Percentiles rank a stretch among this genome's conserved stretches.
Evolutionary conservation across 2,113 vertebrate genomes (phyloP).

Genomic region (Thryonomys swinderianus): DNA sequence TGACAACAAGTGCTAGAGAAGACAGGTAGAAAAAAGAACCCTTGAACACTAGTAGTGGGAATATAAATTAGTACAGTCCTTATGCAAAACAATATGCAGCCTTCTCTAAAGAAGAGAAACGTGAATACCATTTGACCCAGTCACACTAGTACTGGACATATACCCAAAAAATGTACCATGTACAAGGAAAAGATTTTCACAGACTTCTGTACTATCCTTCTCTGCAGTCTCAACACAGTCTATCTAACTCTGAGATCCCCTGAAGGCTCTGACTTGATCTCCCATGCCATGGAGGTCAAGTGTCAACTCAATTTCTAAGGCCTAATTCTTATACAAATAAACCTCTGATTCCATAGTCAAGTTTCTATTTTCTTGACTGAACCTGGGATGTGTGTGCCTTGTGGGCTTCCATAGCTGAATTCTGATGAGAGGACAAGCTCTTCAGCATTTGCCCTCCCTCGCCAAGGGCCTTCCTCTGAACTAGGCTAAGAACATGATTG

Average conservation of each 20-base stretch:
- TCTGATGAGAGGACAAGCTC: background rate
- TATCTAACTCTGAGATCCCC: background rate
- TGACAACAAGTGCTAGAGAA: background rate
- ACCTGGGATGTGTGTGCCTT: background rate
- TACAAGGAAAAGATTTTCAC: background rate
- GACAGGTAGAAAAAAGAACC: background rate
- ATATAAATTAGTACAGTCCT: background rate
- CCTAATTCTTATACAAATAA: background rate
- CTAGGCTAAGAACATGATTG: background rate
- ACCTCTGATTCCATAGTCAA: background rate
- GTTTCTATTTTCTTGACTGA: background rate
- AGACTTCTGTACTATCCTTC: background rate
- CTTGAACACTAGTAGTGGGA: too few species aligned
- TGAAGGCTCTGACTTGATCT: too few species aligned
- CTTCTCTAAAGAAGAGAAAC: background rate
- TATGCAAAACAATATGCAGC: background rate
- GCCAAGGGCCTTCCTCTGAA: background rate
- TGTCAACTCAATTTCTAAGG: background rate
- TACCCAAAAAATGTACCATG: background rate
- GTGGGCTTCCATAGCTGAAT: background rate
- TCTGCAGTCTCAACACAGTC: background rate
- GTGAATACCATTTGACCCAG: background rate
- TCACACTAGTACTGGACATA: background rate
- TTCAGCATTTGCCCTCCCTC: background rate
- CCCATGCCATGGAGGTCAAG: accelerated